These are phyloP conservation scores for Desmophyllum pertusum DNA, from an alignment of 92 coral and sea anemone species.

Conservation along the genomic window DNA sequence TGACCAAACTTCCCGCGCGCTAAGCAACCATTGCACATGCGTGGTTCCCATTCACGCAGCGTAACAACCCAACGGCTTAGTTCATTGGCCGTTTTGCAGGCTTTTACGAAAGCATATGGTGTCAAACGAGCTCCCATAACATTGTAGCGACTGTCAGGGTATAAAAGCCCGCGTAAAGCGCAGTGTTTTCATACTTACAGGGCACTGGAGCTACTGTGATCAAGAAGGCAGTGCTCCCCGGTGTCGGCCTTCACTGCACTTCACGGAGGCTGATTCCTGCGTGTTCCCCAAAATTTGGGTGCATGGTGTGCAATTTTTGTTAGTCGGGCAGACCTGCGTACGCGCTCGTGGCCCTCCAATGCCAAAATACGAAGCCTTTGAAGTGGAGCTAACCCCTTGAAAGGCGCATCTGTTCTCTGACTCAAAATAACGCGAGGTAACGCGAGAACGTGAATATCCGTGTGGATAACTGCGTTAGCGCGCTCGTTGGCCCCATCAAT, in stretches of 20 bases:
- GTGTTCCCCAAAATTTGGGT: slow-evolving; percentile 73
- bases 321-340: slow-evolving; percentile 84
- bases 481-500: too few species aligned
- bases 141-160: slow-evolving; percentile 25
- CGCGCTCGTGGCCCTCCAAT: slow-evolving; percentile 73
- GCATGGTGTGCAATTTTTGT: slow-evolving; percentile 82
- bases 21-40: slow-evolving; percentile 14
- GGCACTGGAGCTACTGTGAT: slow-evolving; percentile 81
- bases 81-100: slow-evolving; percentile 20
- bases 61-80: neutral
- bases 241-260: slow-evolving; percentile 64
- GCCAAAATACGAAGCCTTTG: neutral
- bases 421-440: neutral
- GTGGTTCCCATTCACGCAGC: neutral
- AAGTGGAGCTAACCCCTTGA: neutral
- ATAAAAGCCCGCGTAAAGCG: slow-evolving; percentile 43
- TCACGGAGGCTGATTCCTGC: slow-evolving; percentile 59
- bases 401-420: neutral
- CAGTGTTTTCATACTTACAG: slow-evolving; percentile 66
- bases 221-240: slow-evolving; percentile 78
- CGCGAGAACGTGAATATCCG: neutral
- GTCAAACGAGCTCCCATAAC: slow-evolving; percentile 40
- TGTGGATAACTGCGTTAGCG: neutral
- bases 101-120: slow-evolving; percentile 16
- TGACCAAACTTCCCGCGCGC: neutral